Evolutionary conservation across 1,140 invertebrate genomes (phyloP), one percentile per base, ranked within the genome.

Genomic region (Drosophila tani): DNA sequence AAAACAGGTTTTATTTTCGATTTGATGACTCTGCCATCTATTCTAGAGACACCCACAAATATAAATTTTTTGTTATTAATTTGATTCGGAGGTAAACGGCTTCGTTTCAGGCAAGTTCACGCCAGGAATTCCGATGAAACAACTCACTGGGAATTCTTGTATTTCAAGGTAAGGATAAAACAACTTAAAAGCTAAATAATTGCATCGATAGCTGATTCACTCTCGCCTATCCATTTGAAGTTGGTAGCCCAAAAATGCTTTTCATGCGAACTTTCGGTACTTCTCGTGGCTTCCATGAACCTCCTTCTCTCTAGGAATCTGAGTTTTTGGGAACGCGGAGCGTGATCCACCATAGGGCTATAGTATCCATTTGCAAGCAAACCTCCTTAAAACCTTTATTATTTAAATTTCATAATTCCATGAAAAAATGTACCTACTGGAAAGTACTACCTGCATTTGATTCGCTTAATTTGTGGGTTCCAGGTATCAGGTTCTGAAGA

Each of bases 41-140:
- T 66, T 66, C 53, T 63, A 66, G 41, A 66, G 41, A 66, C 63
- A 63, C 57, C 63, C 63, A 66, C 59, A 66, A 63, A 56, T 40
- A 40, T 24, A 40, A n/a, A 56, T 19, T 41, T 56, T 56, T n/a
- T 56, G 53, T 56, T 56, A 56, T 56, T 56, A 21, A 56, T 40
- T 56, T 38, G 53, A 24, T 56, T 56, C 53, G 35, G 51, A 55
- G 35, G 8, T n/a, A 3, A 56, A 19, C 35, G 15, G 5, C 19
- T 46, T 51, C 45, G 19, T 60, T 40, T 40, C 53, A 40, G 53
- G 53, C 15, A 15, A 38, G 14, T 21, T 38, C 12, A 14, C 35
- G 32, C 7, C 51, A 55, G 32, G 32, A 55, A 38, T 55, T 40
- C 53, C 32, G 21, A 21, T 55, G 53, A 40, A 55, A 11, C 19